These are phyloP conservation scores for Erpetoichthys calabaricus DNA, from an alignment of 2,797 vertebrate species.

Conservation along the genomic window DNA sequence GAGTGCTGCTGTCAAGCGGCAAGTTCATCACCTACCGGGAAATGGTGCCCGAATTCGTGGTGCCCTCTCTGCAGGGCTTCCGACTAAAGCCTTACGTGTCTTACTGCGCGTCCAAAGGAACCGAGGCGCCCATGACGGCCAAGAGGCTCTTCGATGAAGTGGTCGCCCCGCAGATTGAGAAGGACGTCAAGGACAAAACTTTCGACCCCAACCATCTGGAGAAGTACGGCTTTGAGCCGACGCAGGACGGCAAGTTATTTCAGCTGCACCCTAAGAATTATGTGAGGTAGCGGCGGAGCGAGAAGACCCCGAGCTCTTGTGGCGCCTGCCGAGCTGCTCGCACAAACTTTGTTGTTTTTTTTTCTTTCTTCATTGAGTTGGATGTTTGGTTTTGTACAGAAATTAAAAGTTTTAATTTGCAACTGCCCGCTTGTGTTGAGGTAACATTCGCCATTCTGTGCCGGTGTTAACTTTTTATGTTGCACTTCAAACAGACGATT, in stretches of 20 bases:
- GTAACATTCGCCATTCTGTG: too few relatives aligned
- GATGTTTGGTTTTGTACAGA: neutral
- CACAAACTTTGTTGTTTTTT: neutral
- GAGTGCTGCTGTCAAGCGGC: slow-evolving; percentile 37
- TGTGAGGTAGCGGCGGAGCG: slow-evolving; percentile 42
- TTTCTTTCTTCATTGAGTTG: neutral
- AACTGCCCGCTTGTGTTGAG: too few relatives aligned
- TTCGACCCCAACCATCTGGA: slow-evolving; percentile 54
- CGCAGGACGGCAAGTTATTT: slow-evolving; percentile 80
- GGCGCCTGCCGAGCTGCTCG: too few relatives aligned
- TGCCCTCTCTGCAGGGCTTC: slow-evolving; percentile 65
- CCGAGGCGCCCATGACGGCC: slow-evolving; percentile 53
- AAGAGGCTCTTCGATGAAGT: slow-evolving; percentile 55
- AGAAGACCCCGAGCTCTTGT: neutral
- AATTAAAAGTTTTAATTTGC: too few relatives aligned
- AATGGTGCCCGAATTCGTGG: slow-evolving; percentile 77
- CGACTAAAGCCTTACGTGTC: slow-evolving; percentile 79
- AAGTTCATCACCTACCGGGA: slow-evolving; percentile 57
- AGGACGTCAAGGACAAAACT: slow-evolving; percentile 53
- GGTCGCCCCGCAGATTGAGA: slow-evolving; percentile 59
- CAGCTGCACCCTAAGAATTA: slow-evolving; percentile 83
- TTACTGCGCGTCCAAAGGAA: slow-evolving; percentile 50
- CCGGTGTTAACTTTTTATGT: too few relatives aligned
- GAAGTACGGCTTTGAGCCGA: slow-evolving; percentile 78
- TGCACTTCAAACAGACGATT: too few relatives aligned